Evolutionary conservation across 2,113 vertebrate genomes (phyloP).

Genomic region (Cottus gobio): DNA sequence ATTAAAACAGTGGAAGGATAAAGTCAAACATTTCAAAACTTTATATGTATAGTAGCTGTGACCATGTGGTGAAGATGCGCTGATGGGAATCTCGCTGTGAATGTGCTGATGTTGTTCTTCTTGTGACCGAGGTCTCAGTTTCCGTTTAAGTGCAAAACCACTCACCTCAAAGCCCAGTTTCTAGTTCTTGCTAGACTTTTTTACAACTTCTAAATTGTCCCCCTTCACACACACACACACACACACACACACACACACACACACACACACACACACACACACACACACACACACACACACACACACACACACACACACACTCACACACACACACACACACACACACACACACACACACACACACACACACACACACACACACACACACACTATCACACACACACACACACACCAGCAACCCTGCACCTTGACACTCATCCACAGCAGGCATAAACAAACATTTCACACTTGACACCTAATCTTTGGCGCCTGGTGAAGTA

Average conservation of each 20-base stretch:
- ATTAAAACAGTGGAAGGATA: background rate
- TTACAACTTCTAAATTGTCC: background rate
- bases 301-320: background rate
- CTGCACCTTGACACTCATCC: background rate
- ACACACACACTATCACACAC: background rate
- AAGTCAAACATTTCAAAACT: background rate
- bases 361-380: background rate
- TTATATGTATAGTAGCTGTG: fast-evolving
- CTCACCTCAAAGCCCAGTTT: conserved; percentile 16
- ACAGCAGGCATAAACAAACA: conserved; percentile 5
- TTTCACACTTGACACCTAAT: background rate
- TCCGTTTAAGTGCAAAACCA: background rate
- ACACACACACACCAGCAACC: background rate
- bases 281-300: background rate
- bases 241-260: background rate
- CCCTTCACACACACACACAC: background rate
- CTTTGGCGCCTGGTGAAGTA: background rate
- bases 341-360: background rate
- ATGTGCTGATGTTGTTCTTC: conserved; percentile 16
- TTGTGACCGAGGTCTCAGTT: conserved; percentile 31
- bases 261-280: too few species aligned
- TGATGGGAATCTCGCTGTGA: background rate
- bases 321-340: background rate
- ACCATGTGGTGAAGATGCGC: background rate
- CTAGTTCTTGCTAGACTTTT: background rate